phyloP scores from a whole-genome alignment of 2,113 vertebrate genomes.

The Gnathonemus longibarbis region DNA sequence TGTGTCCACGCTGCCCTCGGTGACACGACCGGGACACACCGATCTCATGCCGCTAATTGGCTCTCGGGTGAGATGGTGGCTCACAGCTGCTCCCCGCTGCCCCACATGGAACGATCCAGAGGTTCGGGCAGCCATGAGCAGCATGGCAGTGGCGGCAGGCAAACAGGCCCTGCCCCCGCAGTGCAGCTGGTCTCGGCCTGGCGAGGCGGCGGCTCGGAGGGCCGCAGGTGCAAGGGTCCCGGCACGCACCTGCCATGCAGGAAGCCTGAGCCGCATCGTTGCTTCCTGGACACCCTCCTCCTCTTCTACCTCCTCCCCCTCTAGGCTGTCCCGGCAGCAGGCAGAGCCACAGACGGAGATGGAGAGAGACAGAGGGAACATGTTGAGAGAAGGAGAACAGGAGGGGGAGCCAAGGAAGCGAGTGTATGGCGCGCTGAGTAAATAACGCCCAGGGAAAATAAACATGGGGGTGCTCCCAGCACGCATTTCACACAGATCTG shows the following conservation, averaged over 20 bases:
- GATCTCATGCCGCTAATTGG: not conserved
- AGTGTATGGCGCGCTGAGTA: constrained; percentile 17
- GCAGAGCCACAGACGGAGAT: constrained; percentile 29
- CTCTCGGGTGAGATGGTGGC: not conserved
- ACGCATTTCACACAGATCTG: constrained; percentile 26
- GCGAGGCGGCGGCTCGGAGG: constrained; percentile 38
- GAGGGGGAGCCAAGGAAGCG: not conserved
- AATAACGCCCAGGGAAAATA: not conserved
- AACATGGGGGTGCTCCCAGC: constrained; percentile 30
- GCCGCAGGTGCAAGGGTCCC: constrained; percentile 64
- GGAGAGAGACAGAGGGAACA: not conserved
- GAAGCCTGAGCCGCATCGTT: constrained; percentile 57
- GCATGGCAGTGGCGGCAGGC: constrained; percentile 55
- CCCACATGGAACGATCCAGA: constrained; percentile 32
- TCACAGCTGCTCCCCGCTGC: constrained; percentile 34
- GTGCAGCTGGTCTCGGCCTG: constrained; percentile 55
- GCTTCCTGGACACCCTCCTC: constrained; percentile 70
- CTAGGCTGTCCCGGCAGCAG: constrained; percentile 44
- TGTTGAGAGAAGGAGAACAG: not conserved
- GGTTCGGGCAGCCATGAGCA: not conserved
- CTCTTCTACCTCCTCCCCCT: constrained; percentile 55
- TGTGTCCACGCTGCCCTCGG: not conserved
- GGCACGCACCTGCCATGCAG: constrained; percentile 68
- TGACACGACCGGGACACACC: not conserved
- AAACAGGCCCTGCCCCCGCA: constrained; percentile 53